phyloP scores from a whole-genome alignment of 2,888 invertebrate genomes.

The Panorpa germanica region DNA sequence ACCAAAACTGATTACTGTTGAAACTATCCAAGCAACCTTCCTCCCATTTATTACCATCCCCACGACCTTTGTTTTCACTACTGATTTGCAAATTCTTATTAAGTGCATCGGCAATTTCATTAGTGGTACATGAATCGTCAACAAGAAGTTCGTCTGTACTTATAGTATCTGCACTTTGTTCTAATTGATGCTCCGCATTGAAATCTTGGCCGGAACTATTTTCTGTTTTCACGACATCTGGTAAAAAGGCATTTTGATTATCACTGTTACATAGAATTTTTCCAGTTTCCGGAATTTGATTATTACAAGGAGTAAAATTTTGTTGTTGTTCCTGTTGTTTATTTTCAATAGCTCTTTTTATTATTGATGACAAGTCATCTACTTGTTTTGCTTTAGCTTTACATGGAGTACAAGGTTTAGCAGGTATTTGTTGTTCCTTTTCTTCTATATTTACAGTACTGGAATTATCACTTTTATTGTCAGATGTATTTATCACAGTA shows the following conservation, averaged over 20 bases:
- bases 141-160: background rate
- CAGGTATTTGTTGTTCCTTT: no score
- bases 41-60: slow-evolving; percentile 15
- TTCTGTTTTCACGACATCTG: no score
- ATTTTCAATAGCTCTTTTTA: slow-evolving; percentile 12
- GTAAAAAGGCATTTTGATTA: background rate
- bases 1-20: slow-evolving; percentile 35
- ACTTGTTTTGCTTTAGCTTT: no score
- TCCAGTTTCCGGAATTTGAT: background rate
- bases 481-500: no score
- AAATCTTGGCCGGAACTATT: no score
- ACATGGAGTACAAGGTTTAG: no score
- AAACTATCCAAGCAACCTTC: slow-evolving; percentile 23
- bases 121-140: slow-evolving; percentile 1
- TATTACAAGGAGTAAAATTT: background rate
- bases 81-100: slow-evolving; percentile 15
- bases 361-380: slow-evolving; percentile 11
- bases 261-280: slow-evolving; percentile 1
- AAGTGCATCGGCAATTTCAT: slow-evolving; percentile 13
- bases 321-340: slow-evolving; percentile 8
- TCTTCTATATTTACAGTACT: no score
- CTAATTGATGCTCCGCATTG: background rate
- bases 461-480: no score
- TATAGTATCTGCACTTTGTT: background rate
- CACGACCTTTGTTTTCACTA: slow-evolving; percentile 6